phyloP scores from a whole-genome alignment of 2,113 vertebrate genomes.

The Scolopax mira region DNA sequence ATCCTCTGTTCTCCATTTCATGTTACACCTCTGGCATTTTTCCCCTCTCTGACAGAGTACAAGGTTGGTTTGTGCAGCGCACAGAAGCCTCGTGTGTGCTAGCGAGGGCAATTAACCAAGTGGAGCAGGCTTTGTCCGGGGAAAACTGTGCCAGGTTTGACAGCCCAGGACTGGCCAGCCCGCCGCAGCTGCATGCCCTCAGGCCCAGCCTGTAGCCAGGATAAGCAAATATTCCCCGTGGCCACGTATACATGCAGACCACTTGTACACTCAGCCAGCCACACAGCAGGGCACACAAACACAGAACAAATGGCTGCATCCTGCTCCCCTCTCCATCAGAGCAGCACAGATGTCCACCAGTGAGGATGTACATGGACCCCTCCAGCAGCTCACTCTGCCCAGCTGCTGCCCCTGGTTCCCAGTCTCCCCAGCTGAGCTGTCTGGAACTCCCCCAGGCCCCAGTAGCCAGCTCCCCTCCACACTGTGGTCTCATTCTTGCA shows the following conservation, averaged over 20 bases:
- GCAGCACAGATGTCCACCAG: neutral
- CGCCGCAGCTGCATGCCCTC: neutral
- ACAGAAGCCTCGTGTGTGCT: neutral
- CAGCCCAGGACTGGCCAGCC: fast-evolving
- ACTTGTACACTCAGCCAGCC: neutral
- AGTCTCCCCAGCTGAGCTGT: neutral
- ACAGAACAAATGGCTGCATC: neutral
- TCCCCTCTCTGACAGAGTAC: neutral
- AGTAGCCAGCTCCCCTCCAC: neutral
- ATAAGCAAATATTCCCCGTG: neutral
- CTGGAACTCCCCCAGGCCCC: too few relatives aligned
- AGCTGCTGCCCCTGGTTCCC: neutral
- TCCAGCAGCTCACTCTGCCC: neutral
- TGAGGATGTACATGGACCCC: neutral
- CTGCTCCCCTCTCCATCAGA: neutral
- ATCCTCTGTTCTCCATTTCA: neutral
- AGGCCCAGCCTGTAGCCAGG: neutral
- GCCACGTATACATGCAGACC: neutral
- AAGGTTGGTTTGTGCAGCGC: neutral
- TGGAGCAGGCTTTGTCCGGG: neutral
- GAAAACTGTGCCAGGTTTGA: neutral
- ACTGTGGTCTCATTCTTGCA: neutral
- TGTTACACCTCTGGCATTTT: neutral
- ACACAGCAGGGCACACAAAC: neutral
- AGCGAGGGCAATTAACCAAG: neutral